Conservation (phyloP, 2,113 vertebrate genomes). For the Machaerirhynchus nigripectus region DNA sequence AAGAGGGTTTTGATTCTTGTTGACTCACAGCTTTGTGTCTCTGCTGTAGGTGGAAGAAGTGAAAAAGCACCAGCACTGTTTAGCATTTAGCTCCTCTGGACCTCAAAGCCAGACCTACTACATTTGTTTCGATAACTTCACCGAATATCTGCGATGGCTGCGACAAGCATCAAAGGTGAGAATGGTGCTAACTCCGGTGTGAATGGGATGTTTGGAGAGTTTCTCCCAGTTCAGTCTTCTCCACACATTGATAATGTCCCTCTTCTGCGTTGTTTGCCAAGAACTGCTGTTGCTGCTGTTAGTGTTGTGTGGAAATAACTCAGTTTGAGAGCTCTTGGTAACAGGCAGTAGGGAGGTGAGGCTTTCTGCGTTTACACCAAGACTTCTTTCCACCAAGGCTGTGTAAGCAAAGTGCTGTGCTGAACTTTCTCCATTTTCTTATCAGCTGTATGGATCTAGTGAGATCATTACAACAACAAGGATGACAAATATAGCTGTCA, state of each 20-base stretch:
- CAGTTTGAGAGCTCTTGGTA: background rate
- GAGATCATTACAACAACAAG: background rate
- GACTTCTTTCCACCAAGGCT: background rate
- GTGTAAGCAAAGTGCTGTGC: background rate
- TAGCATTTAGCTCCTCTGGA: conserved; percentile 97
- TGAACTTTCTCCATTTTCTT: background rate
- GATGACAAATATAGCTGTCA: background rate
- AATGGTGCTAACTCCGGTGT: background rate
- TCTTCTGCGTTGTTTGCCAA: background rate
- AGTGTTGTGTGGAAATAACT: background rate
- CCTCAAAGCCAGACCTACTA: conserved; percentile 97
- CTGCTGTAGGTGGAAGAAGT: conserved; percentile 91
- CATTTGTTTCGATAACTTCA: conserved; percentile 95
- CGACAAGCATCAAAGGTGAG: conserved; percentile 94
- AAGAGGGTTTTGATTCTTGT: background rate
- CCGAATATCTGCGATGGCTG: conserved; percentile 95
- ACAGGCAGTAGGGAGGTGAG: background rate
- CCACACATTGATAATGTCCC: no score
- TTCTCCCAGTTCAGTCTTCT: background rate
- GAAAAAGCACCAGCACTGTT: conserved; percentile 93
- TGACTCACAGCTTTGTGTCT: background rate
- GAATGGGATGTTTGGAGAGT: background rate
- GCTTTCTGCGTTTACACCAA: background rate
- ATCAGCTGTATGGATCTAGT: background rate
- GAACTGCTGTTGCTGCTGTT: background rate